Base-by-base conservation (phyloP, 2,888 invertebrate species). In the Strigamia maritima region DNA sequence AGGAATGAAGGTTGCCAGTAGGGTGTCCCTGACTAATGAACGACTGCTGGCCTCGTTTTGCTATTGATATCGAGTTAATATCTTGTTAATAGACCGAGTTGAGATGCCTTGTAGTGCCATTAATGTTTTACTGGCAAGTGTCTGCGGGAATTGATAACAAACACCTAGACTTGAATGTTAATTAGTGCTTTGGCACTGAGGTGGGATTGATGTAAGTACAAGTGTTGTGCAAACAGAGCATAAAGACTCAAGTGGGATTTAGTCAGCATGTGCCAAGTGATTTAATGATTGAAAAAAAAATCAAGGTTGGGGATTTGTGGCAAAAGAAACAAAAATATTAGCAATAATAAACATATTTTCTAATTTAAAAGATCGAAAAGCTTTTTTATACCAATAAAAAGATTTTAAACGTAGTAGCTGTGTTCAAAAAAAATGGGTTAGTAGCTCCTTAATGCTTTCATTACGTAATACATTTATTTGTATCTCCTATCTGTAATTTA, bases 41-140 rank as follows among this genome's bases (percentile, higher is more conserved):
- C 60, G n/a, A 60, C n/a, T 60, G 60, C 24, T 60, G 60, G 60
- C 60, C 60, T 60, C 60, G 60, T 44, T 44, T 44, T 44, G 35
- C 6, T 16, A 60, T 60, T 60, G 60, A 60, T 60, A 60, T 60
- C 60, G 24, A 60, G 60, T 60, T 60, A 60, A 19, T 60, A 60
- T 60, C 60, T 7, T 1, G 60, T 60, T 60, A 60, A 60, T 24
- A 60, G 60, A 49, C 14, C 10, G 16, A 60, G 60, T 1, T 60
- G 60, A 60, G 14, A 22, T 60, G 60, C 24, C 60, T 60, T 60
- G 60, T 60, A 60, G 60, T 60, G 19, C 60, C 60, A 60, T 60
- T 60, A 60, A 10, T 24, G 24, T 60, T 60, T 35, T 2, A 24
- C 7, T 60, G 14, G 60, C 16, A 60, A 24, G 22, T 60, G 60